Evolutionary conservation across 2,113 vertebrate genomes (phyloP).

Genomic region (Gambusia affinis): DNA sequence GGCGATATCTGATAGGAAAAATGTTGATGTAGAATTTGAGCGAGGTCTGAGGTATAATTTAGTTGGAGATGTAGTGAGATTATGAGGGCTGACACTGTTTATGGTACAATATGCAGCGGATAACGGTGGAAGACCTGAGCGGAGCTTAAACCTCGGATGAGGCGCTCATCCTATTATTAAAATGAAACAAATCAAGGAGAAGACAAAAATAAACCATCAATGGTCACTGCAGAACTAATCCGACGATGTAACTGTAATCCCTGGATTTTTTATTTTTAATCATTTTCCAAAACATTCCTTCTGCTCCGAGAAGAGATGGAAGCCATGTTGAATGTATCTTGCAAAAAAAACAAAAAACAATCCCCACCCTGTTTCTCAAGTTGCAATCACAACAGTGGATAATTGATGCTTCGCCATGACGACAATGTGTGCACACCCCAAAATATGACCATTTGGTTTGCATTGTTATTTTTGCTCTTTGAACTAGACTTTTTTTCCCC

Average conservation of each 20-base stretch:
- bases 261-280: constrained; percentile 25
- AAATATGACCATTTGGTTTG: neutral
- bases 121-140: constrained; percentile 15
- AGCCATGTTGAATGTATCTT: neutral
- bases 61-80: constrained; percentile 7
- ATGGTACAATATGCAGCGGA: constrained; percentile 54
- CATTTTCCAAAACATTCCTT: neutral
- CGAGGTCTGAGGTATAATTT: constrained; percentile 24
- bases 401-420: neutral
- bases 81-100: constrained; percentile 30
- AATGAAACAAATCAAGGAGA: constrained; percentile 57
- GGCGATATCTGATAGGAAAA: constrained; percentile 43
- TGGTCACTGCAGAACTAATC: constrained; percentile 36
- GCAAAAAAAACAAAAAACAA: neutral
- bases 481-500: too few relatives aligned
- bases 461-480: neutral
- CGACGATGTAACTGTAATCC: constrained; percentile 29
- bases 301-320: neutral
- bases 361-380: neutral
- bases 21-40: constrained; percentile 46
- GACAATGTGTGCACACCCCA: neutral
- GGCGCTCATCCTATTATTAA: constrained; percentile 55
- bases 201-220: constrained; percentile 51
- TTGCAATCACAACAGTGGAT: neutral
- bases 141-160: constrained; percentile 24